Evolutionary conservation across 1,140 invertebrate species (phyloP).

Genomic region (Hesperophylax magnus): DNA sequence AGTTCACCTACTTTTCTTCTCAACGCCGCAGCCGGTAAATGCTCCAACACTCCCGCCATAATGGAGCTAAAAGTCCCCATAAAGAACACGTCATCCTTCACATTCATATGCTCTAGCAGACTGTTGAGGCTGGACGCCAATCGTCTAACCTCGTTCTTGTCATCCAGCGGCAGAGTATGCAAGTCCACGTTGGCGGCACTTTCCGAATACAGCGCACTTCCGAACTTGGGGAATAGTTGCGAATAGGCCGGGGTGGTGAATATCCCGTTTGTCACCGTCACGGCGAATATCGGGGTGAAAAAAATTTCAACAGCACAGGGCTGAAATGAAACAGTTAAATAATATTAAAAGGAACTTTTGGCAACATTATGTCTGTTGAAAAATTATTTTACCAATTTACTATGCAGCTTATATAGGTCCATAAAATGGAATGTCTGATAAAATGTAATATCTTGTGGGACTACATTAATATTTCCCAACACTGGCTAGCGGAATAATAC

Average conservation of each 20-base stretch:
- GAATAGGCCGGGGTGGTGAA: slow-evolving; percentile 77
- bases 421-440: no score
- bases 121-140: slow-evolving; percentile 73
- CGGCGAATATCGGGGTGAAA: slow-evolving; percentile 76
- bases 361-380: no score
- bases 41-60: slow-evolving; percentile 75
- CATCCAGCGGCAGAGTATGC: slow-evolving; percentile 62
- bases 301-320: slow-evolving; percentile 73
- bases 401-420: no score
- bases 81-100: slow-evolving; percentile 77
- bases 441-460: no score
- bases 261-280: slow-evolving; percentile 72
- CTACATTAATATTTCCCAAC: no score
- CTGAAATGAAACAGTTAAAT: slow-evolving; percentile 62
- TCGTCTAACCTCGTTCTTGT: slow-evolving; percentile 62
- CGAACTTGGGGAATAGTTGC: slow-evolving; percentile 73
- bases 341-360: no score
- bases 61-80: slow-evolving; percentile 76
- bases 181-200: slow-evolving; percentile 66
- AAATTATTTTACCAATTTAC: no score
- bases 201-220: slow-evolving; percentile 65
- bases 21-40: slow-evolving; percentile 67
- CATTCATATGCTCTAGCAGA: slow-evolving; percentile 73
- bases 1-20: slow-evolving; percentile 71
- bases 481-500: no score